Evolutionary conservation across 2,113 vertebrate genomes (phyloP), one percentile per base, ranked within the genome.

Genomic region (Craseonycteris thonglongyai): DNA sequence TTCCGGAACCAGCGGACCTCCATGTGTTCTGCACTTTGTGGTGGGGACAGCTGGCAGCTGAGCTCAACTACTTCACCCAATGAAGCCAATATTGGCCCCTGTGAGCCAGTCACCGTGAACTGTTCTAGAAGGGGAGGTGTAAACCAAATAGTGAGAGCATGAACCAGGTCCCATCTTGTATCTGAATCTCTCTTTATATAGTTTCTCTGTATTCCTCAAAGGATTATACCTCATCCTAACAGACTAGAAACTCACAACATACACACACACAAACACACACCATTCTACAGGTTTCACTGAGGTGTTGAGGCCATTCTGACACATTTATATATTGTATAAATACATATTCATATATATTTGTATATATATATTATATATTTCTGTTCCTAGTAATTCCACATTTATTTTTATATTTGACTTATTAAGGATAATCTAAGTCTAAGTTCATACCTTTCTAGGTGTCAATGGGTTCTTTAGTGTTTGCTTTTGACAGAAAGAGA

Each of bases 1-100:
- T 74, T 6, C 28, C 8, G 54, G 30, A 96, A 93, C 96, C 95
- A 96, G 58, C 74, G 33, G 10, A 92, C 58, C 35, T 96, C 93
- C 90, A 86, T 94, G 66, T 94, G 89, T 14, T 81, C 49, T 80
- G 93, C 90, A 38, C 14, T 66, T 51, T 94, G 72, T 85, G 93
- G 84, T 65, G 92, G 95, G 21, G 45, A 83, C 75, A 96, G 30
- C 45, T 91, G 82, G 51, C 95, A 94, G 10, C 84, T 90, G 72
- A 96, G 85, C 15, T 92, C 93, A 74, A 61, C 58, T 3, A 24
- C 22, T 61, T 58, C 89, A 81, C 85, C 49, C 11, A 92, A 0
- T 59, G 79, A 38, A 56, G 35, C 78, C 58, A 92, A 26, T 35
- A 94, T 26, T 47, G 72, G 40, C 35, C 13, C 33, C 51, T 74